Conservation (phyloP, 2,113 vertebrate genomes). For the Rutilus rutilus region DNA sequence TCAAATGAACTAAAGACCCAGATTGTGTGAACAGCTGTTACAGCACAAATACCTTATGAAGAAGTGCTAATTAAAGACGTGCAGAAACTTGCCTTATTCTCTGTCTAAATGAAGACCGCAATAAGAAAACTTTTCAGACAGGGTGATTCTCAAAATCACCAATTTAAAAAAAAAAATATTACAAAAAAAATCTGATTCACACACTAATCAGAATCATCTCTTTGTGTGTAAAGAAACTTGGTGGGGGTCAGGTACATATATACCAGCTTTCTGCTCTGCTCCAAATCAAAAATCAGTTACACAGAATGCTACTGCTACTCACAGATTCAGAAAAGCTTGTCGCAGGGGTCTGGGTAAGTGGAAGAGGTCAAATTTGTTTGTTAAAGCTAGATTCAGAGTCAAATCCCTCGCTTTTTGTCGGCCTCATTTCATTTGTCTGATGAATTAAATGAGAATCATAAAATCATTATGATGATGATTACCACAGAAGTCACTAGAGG, state of each 20-base stretch:
- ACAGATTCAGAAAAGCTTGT: constrained; percentile 71
- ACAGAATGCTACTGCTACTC: constrained; percentile 69
- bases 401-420: not conserved
- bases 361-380: not conserved
- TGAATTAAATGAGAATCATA: no score
- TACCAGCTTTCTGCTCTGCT: no score
- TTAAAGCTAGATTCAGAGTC: not conserved
- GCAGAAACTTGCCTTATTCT: constrained; percentile 7
- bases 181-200: no score
- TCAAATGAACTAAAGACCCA: constrained; percentile 39
- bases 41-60: constrained; percentile 15
- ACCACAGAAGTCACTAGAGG: not conserved
- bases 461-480: not conserved
- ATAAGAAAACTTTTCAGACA: not conserved
- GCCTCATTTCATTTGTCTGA: not conserved
- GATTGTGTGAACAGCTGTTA: constrained; percentile 31
- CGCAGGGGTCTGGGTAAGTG: constrained; percentile 58
- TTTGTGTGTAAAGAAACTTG: no score
- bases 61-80: constrained; percentile 32
- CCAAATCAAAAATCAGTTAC: constrained; percentile 83
- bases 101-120: not conserved
- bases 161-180: not conserved
- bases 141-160: constrained; percentile 53
- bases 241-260: no score
- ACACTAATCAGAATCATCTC: no score